These are phyloP conservation scores for Apantesis nais DNA, from an alignment of 2,888 invertebrate genomes.

Conservation along the genomic window DNA sequence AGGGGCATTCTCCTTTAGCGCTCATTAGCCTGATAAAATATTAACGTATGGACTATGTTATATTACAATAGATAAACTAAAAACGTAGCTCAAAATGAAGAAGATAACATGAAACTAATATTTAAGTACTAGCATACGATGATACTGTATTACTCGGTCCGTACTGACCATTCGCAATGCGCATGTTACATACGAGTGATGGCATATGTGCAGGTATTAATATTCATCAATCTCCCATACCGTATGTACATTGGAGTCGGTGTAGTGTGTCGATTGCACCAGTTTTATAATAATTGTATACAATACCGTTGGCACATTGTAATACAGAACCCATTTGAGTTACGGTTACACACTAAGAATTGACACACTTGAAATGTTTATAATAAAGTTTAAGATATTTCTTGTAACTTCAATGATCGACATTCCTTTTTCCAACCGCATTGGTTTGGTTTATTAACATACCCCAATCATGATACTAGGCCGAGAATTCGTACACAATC, in stretches of 20 bases:
- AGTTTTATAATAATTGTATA: conserved; percentile 55
- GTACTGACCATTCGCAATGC: conserved; percentile 22
- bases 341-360: neutral
- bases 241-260: conserved; percentile 27
- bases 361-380: neutral
- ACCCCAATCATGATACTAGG: neutral
- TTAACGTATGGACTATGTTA: neutral
- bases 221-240: conserved; percentile 40
- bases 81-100: neutral
- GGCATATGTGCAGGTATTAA: conserved; percentile 36
- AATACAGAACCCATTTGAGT: neutral
- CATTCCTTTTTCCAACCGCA: neutral
- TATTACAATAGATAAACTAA: neutral
- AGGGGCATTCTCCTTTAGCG: no score
- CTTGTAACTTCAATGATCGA: neutral
- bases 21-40: neutral
- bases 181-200: conserved; percentile 18
- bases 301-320: conserved; percentile 33
- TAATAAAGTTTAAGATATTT: neutral
- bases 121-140: neutral
- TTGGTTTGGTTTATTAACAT: neutral
- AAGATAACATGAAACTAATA: neutral
- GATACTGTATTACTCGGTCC: conserved; percentile 4
- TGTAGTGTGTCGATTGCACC: conserved; percentile 53
- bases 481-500: conserved; percentile 5